Percentiles rank a stretch among this genome's conserved stretches.
These are phyloP conservation scores for Amblyornis subalaris DNA, from an alignment of 2,113 vertebrate species.

Conservation along the genomic window DNA sequence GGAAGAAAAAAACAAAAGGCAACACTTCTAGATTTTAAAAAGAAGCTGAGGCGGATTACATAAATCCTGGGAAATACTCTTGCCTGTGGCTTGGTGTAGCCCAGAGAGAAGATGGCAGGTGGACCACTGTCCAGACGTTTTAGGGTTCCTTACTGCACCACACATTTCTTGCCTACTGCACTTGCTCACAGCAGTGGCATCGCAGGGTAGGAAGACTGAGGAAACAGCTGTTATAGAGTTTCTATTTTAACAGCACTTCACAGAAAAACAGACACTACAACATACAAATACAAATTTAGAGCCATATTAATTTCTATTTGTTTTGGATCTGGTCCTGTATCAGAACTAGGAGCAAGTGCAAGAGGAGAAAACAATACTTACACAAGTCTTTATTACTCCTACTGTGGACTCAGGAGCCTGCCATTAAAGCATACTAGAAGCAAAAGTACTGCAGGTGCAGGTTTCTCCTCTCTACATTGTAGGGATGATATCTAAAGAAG, in stretches of 20 bases:
- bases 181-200: neutral
- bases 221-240: neutral
- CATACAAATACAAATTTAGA: neutral
- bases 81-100: neutral
- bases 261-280: neutral
- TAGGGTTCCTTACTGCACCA: neutral
- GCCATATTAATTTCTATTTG: neutral
- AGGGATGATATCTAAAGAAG: neutral
- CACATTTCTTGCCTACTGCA: neutral
- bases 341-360: neutral
- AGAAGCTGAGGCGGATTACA: fast-evolving
- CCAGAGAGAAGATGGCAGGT: neutral
- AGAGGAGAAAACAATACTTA: neutral
- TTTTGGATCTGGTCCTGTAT: neutral
- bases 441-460: neutral
- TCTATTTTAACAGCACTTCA: neutral
- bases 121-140: neutral
- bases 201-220: fast-evolving
- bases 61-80: neutral
- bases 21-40: neutral
- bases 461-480: neutral
- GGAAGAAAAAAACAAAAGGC: neutral
- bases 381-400: neutral
- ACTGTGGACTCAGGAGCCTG: neutral
- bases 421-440: neutral